Evolutionary conservation across 2,113 vertebrate species (phyloP), one percentile per base, ranked within the genome.

Genomic region (Pollachius pollachius): DNA sequence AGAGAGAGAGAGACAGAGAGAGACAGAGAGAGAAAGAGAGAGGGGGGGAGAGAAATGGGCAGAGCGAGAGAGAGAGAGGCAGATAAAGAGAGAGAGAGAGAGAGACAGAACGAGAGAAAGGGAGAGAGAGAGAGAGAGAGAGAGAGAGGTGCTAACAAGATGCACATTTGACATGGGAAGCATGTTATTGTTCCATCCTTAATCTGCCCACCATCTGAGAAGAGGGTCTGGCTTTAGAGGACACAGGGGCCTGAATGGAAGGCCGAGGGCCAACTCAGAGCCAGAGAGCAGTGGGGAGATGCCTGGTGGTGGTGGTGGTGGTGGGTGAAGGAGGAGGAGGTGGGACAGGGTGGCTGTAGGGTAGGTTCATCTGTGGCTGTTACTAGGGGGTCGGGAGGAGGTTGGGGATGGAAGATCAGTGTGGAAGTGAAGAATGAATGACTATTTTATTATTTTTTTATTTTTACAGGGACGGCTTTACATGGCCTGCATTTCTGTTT

Each of bases 121-220:
- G 17, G 54, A 56, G 62, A 79, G 77, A 83, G 57, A 52, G 78
- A 27, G 73, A 52, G 74, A 62, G 68, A 74, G 81, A 1, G 1
- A 81, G 75, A 77, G 86, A 93, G 68, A 80, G 85, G 84, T 92
- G 90, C 84, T 94, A 89, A 90, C 82, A 90, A 95, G 95, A 97
- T 95, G 94, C 96, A 96, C 94, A 97, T 95, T 92, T 97, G 96
- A 95, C 94, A 94, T 95, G 95, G 95, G 95, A 94, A 96, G 95
- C 94, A 6, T 93, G 93, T 93, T 89, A 96, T 97, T 97, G 95
- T 97, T 94, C 94, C 82, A 79, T 72, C 90, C 93, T 92, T 98
- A 98, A 98, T 96, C 95, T 96, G 94, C 94, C 95, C 95, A 98
- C 96, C 94, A 95, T 97, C 95, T 92, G 94, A 96, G 95, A 92